Conservation (phyloP, 2,797 vertebrate species). For the Pangasius krempfi region DNA sequence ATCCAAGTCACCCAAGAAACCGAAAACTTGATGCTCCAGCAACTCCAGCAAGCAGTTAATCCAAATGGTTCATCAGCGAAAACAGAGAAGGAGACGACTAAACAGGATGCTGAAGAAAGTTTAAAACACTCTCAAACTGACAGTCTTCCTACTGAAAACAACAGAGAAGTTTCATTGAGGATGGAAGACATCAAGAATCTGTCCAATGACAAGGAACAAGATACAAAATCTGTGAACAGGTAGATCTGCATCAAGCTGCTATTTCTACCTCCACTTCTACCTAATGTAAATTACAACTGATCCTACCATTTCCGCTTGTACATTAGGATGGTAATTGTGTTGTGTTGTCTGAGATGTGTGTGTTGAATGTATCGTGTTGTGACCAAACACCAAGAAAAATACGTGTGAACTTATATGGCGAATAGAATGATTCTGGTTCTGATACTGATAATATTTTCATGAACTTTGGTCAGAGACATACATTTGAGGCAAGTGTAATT, state of each 20-base stretch:
- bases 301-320: background rate
- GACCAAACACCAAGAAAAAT: background rate
- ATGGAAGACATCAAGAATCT: constrained; percentile 2
- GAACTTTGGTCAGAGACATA: background rate
- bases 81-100: constrained; percentile 8
- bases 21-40: constrained; percentile 70
- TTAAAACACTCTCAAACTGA: background rate
- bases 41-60: constrained; percentile 63
- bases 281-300: background rate
- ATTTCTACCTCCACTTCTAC: background rate
- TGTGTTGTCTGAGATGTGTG: background rate
- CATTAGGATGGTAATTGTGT: background rate
- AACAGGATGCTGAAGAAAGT: constrained; percentile 1
- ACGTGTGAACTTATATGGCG: background rate
- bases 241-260: constrained; percentile 10
- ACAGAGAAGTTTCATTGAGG: background rate
- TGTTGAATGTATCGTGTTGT: background rate
- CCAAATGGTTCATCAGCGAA: constrained; percentile 31
- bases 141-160: background rate
- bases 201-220: constrained; percentile 21
- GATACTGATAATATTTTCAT: background rate
- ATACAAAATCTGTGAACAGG: constrained; percentile 52
- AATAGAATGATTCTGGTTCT: background rate
- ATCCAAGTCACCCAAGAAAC: constrained; percentile 75
- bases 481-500: background rate